Conservation (phyloP, 1,140 invertebrate species). For the Zaprionus davidi region DNA sequence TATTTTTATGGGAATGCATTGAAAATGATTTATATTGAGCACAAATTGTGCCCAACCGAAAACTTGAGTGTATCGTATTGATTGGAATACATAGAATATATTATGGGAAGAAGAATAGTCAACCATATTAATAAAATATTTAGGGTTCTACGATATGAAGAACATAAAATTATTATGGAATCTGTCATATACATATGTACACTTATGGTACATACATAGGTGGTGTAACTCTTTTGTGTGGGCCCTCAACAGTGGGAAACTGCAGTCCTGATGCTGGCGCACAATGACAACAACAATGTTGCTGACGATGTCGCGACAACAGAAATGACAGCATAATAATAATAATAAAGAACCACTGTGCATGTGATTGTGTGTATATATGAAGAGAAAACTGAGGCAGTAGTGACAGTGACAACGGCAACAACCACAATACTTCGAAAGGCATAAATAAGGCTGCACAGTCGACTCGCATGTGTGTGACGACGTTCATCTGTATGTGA, state of each 20-base stretch:
- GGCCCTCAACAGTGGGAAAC: not conserved
- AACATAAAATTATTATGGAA: slow-evolving; percentile 53
- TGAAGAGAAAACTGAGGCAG: slow-evolving; percentile 34
- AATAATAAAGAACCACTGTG: slow-evolving; percentile 62
- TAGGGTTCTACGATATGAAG: slow-evolving; percentile 41
- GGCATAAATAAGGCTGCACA: slow-evolving; percentile 72
- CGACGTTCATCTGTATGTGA: not conserved
- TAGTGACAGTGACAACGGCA: slow-evolving; percentile 54
- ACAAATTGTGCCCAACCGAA: not conserved
- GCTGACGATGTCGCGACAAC: slow-evolving; percentile 79
- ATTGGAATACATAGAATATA: slow-evolving; percentile 6
- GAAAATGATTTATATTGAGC: slow-evolving; percentile 31
- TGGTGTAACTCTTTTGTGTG: slow-evolving; percentile 40
- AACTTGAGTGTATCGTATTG: slow-evolving; percentile 1
- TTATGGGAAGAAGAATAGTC: slow-evolving; percentile 34
- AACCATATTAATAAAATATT: slow-evolving; percentile 54
- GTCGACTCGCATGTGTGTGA: slow-evolving; percentile 24
- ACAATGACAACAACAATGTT: slow-evolving; percentile 44
- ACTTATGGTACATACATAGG: slow-evolving; percentile 22
- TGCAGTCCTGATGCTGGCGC: not conserved
- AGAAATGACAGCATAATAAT: slow-evolving; percentile 80
- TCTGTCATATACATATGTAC: slow-evolving; percentile 30
- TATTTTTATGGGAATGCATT: not conserved
- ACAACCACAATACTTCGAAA: slow-evolving; percentile 70
- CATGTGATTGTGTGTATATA: slow-evolving; percentile 7